Evolutionary conservation across 1,140 invertebrate species (phyloP).

Genomic region (Aplysia californica): DNA sequence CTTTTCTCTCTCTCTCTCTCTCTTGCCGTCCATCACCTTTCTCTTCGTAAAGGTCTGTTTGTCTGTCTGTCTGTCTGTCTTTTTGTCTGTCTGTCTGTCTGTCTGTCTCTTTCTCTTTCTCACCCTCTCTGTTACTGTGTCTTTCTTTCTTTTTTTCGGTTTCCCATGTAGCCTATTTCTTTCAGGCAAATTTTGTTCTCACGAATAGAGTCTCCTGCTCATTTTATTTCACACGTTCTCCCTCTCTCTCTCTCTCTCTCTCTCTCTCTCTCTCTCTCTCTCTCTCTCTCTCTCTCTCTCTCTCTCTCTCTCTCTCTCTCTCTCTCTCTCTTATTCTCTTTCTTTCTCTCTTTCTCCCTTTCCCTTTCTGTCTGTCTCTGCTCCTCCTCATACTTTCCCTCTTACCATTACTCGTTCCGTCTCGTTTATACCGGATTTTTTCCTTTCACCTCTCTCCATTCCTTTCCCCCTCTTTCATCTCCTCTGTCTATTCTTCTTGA

Average conservation of each 20-base stretch:
- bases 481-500: neutral
- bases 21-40: too few relatives aligned
- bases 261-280: conserved; percentile 3
- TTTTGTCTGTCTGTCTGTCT: too few relatives aligned
- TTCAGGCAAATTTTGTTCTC: too few relatives aligned
- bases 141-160: too few relatives aligned
- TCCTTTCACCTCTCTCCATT: neutral
- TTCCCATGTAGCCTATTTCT: too few relatives aligned
- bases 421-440: conserved; percentile 2
- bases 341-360: neutral
- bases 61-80: too few relatives aligned
- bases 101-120: too few relatives aligned
- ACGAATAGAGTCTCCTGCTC: neutral
- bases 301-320: conserved; percentile 23
- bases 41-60: too few relatives aligned
- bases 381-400: neutral
- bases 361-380: neutral
- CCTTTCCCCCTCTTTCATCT: neutral
- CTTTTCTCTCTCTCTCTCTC: too few relatives aligned
- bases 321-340: neutral
- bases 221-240: neutral
- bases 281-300: conserved; percentile 6
- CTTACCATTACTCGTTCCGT: neutral
- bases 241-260: neutral
- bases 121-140: too few relatives aligned